Base-by-base conservation (phyloP, 2,888 invertebrate species). In the Pteria penguin region DNA sequence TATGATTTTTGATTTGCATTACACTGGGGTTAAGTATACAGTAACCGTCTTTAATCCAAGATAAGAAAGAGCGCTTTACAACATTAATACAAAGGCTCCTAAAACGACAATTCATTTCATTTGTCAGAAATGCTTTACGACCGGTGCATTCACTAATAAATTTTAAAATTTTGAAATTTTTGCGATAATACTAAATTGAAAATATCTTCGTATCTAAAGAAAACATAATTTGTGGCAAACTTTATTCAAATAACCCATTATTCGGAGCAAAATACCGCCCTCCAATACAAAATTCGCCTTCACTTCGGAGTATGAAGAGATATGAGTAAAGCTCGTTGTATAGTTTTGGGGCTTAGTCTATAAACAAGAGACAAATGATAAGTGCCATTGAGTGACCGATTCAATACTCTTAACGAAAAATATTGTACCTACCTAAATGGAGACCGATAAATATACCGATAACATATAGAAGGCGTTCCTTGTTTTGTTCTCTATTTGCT, bases 261-360 rank as follows among this genome's bases (percentile, higher is more conserved):
- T 60, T 18, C 29, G 5, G 18, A 26, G 27, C 4, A 27, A 27
- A 27, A 60, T 60, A 18, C 29, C 60, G 27, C 60, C 57, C 22
- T 26, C 26, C 4, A 27, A 60, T 26, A 14, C 14, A 27, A 22
- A 11, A 26, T 27, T 26, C 60, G 29, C 60, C 22, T 60, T 60
- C 14, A 27, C 29, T 8, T 11, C 26, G 52, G 33, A 60, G 33
- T 61, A 61, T 67, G 45, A 33, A 62, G 54, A 68, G 74, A 74
- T 74, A 68, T 32, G 62, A 68, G 29, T 61, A 67, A 74, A 74
- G 57, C 74, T 61, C 61, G 54, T 68, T 74, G 74, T 74, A 68
- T 74, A 36, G 45, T 61, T 57, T 36, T 24, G 58, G 54, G 33
- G n/a, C 26, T 52, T 27, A 60, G n/a, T 54, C 66, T 68, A 68